Conservation (phyloP, 2,113 vertebrate genomes). For the Indicator maculatus region DNA sequence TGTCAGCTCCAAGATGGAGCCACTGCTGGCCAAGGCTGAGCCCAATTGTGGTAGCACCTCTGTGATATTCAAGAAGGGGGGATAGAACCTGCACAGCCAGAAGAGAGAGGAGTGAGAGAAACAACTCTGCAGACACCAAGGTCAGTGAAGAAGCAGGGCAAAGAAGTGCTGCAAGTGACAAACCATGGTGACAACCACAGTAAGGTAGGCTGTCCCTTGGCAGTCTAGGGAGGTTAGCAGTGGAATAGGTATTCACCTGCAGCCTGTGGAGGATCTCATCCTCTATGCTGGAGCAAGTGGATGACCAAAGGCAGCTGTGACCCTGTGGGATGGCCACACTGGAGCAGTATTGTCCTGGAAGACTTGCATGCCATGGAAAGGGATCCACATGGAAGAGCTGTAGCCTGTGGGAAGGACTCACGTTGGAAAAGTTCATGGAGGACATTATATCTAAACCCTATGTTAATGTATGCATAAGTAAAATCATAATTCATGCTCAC, state of each 20-base stretch:
- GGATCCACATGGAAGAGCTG: neutral
- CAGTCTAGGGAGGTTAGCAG: rapidly evolving
- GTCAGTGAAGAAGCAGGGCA: neutral
- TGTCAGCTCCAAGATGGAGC: no score
- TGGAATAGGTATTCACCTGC: no score
- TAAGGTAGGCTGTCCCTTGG: neutral
- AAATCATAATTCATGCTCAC: neutral
- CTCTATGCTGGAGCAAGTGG: no score
- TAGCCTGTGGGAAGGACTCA: no score
- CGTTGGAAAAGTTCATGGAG: neutral
- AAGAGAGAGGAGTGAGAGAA: neutral
- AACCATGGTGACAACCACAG: neutral
- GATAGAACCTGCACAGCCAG: neutral
- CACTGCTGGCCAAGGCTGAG: neutral
- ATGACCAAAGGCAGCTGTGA: no score
- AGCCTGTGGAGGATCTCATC: no score
- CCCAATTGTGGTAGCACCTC: neutral
- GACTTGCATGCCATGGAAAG: neutral
- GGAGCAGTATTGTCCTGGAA: neutral
- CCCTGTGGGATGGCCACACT: no score
- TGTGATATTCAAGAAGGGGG: neutral
- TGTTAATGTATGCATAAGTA: neutral
- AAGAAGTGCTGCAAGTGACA: rapidly evolving
- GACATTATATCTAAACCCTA: neutral
- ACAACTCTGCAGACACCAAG: neutral